Conservation (phyloP, 64 coral and sea anemone species). For the Actinia tenebrosa region DNA sequence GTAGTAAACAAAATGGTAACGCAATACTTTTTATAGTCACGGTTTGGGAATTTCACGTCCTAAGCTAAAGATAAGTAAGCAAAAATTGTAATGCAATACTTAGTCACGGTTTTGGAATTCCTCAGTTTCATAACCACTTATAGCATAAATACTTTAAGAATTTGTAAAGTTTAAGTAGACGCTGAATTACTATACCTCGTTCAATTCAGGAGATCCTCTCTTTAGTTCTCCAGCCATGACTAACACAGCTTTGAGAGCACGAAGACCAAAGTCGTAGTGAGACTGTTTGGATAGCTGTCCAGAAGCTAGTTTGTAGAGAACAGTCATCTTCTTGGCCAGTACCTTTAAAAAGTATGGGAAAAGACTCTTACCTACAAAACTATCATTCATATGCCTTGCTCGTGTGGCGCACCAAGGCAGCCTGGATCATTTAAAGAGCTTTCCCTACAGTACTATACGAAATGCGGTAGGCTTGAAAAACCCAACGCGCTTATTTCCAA, state of each 20-base stretch:
- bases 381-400: too few relatives aligned
- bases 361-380: too few relatives aligned
- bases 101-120: background rate
- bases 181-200: conserved; percentile 45
- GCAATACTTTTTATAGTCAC: background rate
- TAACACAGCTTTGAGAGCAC: conserved; percentile 90
- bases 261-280: conserved; percentile 98
- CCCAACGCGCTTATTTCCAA: too few relatives aligned
- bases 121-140: too few relatives aligned
- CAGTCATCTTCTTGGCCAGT: conserved; percentile 98
- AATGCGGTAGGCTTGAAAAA: too few relatives aligned
- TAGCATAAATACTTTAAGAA: background rate
- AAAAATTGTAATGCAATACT: background rate
- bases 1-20: background rate
- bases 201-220: conserved; percentile 94
- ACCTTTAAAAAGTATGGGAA: conserved; percentile 41
- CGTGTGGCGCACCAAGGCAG: too few relatives aligned
- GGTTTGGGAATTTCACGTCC: too few relatives aligned
- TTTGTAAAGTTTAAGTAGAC: background rate
- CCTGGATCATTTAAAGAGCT: too few relatives aligned
- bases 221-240: conserved; percentile 98
- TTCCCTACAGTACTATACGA: too few relatives aligned
- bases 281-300: conserved; percentile 98
- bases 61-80: background rate
- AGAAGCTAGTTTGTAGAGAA: conserved; percentile 90